A percentile compares a stretch with the other conserved stretches of the same genome.
Conservation (phyloP, 2,888 invertebrate species). For the Polyommatus iphigenia region DNA sequence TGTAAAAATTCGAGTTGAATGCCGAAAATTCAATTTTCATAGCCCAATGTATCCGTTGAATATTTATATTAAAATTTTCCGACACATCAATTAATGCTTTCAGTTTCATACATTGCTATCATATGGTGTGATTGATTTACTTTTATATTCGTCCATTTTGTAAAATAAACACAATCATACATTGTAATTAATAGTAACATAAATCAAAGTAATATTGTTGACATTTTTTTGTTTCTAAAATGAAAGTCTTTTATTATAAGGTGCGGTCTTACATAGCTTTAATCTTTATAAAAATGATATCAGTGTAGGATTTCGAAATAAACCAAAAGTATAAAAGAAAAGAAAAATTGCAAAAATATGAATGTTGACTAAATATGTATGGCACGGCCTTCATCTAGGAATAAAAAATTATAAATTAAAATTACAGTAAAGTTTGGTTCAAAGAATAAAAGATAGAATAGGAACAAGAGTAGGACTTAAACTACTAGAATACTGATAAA, state of each 20-base stretch:
- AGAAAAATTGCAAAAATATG: conserved; percentile 41
- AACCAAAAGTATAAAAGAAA: conserved; percentile 22
- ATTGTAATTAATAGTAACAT: background rate
- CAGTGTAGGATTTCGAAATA: background rate
- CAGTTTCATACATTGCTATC: background rate
- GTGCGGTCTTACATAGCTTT: background rate
- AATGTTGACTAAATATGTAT: conserved; percentile 50
- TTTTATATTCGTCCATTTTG: background rate
- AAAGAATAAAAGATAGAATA: conserved; percentile 46
- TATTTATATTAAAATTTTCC: conserved; percentile 5
- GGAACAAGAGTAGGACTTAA: conserved; percentile 71
- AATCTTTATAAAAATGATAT: background rate
- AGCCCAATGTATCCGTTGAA: background rate
- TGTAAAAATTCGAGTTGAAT: no score
- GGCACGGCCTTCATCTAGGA: conserved; percentile 52
- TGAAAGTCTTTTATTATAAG: background rate
- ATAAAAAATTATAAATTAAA: conserved; percentile 35
- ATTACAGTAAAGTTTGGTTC: conserved; percentile 28
- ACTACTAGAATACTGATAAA: conserved; percentile 73
- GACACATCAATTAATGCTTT: conserved; percentile 1
- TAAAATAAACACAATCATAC: background rate
- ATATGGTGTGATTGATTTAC: background rate
- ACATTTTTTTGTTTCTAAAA: background rate
- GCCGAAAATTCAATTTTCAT: background rate
- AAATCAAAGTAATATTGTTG: background rate